Percentiles rank a stretch among this genome's conserved stretches.
Evolutionary conservation across 1,140 invertebrate species (phyloP).

Genomic region (Trissolcus basalis): DNA sequence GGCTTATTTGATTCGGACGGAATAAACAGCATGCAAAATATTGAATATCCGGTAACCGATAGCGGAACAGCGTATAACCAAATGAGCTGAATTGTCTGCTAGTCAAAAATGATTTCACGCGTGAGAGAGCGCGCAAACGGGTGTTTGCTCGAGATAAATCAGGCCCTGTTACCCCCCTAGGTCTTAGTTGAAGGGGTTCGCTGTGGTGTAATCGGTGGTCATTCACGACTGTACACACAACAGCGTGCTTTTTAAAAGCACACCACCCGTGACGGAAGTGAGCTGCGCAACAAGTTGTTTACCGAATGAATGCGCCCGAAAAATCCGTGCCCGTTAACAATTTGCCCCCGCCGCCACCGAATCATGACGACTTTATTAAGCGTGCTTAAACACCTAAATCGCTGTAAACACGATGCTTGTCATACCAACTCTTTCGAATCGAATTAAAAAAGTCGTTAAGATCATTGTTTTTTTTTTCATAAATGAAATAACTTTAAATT

Average conservation of each 20-base stretch:
- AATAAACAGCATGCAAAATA: no score
- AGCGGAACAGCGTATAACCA: constrained; percentile 27
- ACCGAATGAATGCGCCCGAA: constrained; percentile 28
- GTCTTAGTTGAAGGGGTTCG: constrained; percentile 31
- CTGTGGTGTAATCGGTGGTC: constrained; percentile 44
- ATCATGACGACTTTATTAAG: constrained; percentile 35
- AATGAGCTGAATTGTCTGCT: constrained; percentile 27
- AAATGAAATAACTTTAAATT: no score
- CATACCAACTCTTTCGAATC: background rate
- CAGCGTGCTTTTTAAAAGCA: constrained; percentile 45
- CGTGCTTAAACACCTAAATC: constrained; percentile 4
- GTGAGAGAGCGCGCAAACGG: constrained; percentile 43
- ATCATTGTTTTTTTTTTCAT: no score
- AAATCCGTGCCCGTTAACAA: constrained; percentile 22
- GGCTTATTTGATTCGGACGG: no score
- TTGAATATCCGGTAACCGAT: constrained; percentile 17
- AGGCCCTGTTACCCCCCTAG: constrained; percentile 22
- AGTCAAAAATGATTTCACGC: constrained; percentile 55
- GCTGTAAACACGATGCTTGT: constrained; percentile 1
- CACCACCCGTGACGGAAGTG: constrained; percentile 44
- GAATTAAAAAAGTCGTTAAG: no score
- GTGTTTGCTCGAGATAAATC: constrained; percentile 53
- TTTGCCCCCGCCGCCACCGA: constrained; percentile 13
- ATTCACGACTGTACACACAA: constrained; percentile 37
- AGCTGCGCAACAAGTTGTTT: constrained; percentile 44